Conservation (phyloP, 1,140 invertebrate genomes). For the Bombus waltoni region DNA sequence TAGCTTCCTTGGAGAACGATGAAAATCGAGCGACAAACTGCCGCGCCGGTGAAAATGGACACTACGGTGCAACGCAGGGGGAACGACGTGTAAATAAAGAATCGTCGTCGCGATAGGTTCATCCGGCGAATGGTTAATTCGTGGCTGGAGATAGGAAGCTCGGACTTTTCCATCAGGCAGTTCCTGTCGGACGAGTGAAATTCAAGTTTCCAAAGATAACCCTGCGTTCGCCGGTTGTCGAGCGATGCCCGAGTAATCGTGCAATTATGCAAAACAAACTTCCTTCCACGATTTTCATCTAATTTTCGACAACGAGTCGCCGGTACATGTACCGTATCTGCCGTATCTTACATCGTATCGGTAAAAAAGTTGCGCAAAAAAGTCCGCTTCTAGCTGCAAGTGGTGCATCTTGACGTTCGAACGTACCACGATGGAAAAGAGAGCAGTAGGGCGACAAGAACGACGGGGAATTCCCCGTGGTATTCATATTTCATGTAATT, state of each 20-base stretch:
- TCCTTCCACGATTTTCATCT: background rate
- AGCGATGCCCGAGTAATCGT: background rate
- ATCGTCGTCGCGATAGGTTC: conserved; percentile 2
- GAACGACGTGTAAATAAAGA: conserved; percentile 39
- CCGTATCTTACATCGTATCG: background rate
- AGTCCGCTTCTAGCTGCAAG: background rate
- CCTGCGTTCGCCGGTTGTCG: too few species aligned
- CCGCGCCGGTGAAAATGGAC: conserved; percentile 29
- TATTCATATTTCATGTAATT: conserved; percentile 54
- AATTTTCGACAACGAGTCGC: background rate
- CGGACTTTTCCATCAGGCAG: background rate
- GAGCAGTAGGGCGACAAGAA: background rate
- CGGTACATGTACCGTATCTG: too few species aligned
- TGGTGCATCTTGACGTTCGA: background rate
- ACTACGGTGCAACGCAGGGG: background rate
- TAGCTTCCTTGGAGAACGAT: conserved; percentile 23
- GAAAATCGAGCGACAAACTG: conserved; percentile 40
- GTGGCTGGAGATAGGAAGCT: background rate
- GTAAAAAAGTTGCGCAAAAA: background rate
- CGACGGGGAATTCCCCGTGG: background rate
- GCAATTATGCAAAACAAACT: background rate
- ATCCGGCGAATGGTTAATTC: conserved; percentile 24
- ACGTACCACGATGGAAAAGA: background rate
- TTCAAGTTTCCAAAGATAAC: background rate
- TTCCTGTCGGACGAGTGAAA: background rate